phyloP scores from a whole-genome alignment of 2,888 invertebrate species.

The Ectropis crepuscularia region DNA sequence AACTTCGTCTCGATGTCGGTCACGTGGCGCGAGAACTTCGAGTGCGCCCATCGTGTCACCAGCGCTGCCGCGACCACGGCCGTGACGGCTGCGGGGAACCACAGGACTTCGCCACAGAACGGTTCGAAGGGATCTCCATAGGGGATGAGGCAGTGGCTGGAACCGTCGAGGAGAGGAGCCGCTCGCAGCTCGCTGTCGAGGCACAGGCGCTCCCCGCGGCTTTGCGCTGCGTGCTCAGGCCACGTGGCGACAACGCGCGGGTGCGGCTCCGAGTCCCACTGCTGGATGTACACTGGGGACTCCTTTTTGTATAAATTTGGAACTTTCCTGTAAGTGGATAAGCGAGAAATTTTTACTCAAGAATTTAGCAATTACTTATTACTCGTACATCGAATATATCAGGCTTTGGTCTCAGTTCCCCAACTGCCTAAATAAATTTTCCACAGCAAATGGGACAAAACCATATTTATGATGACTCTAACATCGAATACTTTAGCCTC shows the following conservation, averaged over 20 bases:
- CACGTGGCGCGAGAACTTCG: constrained; percentile 37
- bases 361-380: too few species aligned
- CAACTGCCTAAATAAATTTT: too few species aligned
- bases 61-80: not conserved
- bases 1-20: constrained; percentile 26
- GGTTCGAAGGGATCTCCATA: constrained; percentile 1
- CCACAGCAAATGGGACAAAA: too few species aligned
- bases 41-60: constrained; percentile 12
- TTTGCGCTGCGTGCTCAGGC: not conserved
- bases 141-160: not conserved
- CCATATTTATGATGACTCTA: too few species aligned
- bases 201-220: not conserved
- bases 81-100: not conserved
- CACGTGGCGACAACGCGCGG: constrained; percentile 2
- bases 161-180: not conserved
- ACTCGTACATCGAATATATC: too few species aligned
- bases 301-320: too few species aligned
- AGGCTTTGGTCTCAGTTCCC: too few species aligned
- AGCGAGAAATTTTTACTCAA: too few species aligned
- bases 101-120: not conserved
- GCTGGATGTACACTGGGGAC: not conserved
- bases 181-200: not conserved
- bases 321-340: too few species aligned
- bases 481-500: too few species aligned
- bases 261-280: constrained; percentile 1